A percentile compares a stretch with the other conserved stretches of the same genome.
These are phyloP conservation scores for Pachliopta kotzebuea DNA, from an alignment of 2,888 invertebrate genomes.

Conservation along the genomic window DNA sequence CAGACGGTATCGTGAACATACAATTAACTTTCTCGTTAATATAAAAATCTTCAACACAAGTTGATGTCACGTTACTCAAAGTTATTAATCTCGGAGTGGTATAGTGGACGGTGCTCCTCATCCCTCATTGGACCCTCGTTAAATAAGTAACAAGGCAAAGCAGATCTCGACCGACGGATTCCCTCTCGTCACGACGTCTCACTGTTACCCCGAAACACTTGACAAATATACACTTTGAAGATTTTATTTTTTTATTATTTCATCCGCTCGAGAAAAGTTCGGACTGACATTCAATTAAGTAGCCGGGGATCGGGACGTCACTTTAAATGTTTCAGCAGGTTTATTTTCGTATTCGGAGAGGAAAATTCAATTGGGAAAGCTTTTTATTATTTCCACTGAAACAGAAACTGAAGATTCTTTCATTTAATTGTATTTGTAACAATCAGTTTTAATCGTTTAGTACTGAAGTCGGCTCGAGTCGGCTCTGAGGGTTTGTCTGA, in stretches of 20 bases:
- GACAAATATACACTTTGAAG: slow-evolving; percentile 14
- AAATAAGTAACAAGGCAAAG: slow-evolving; percentile 16
- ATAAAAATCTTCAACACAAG: too few species aligned
- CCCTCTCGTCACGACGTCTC: slow-evolving; percentile 10
- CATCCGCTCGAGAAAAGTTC: neutral
- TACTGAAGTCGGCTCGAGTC: too few species aligned
- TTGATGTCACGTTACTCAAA: neutral
- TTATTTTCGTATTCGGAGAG: too few species aligned
- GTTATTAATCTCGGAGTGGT: neutral
- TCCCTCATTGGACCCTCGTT: slow-evolving; percentile 19
- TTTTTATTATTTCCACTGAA: too few species aligned
- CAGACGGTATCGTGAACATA: too few species aligned
- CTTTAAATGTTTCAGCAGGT: too few species aligned
- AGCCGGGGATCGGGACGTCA: neutral
- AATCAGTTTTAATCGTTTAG: too few species aligned
- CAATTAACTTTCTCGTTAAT: too few species aligned
- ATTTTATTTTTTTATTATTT: slow-evolving; percentile 5
- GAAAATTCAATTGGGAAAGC: too few species aligned
- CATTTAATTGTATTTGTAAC: too few species aligned
- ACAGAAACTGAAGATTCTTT: too few species aligned
- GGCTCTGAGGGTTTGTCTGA: too few species aligned
- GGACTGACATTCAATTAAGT: neutral
- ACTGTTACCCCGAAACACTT: slow-evolving; percentile 13
- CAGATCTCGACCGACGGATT: slow-evolving; percentile 15
- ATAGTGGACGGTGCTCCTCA: slow-evolving; percentile 15